Percentiles rank a stretch among this genome's conserved stretches.
These are phyloP conservation scores for Labeo calbasu DNA, from an alignment of 2,797 vertebrate species.

Conservation along the genomic window DNA sequence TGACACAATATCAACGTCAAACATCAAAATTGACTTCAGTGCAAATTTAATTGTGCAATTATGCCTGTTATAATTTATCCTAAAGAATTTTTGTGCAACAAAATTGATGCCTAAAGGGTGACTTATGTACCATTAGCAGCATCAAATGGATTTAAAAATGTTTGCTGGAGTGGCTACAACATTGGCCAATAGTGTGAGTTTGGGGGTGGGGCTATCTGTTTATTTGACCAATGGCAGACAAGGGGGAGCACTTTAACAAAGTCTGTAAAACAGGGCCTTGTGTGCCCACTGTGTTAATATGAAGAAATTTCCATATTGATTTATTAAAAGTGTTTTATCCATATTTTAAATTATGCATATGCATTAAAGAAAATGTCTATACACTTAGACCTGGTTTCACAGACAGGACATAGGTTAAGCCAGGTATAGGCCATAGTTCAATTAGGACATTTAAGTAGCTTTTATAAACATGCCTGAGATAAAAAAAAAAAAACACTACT, in stretches of 20 bases:
- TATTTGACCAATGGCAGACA: not conserved
- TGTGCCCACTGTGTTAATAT: not conserved
- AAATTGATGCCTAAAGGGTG: not conserved
- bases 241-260: not conserved
- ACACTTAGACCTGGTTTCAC: no score
- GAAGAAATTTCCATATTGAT: not conserved
- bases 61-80: not conserved
- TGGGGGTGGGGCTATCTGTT: not conserved
- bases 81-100: not conserved
- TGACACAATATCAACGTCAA: not conserved
- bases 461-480: no score
- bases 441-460: no score
- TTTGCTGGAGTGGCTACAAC: no score
- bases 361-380: not conserved
- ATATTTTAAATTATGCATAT: not conserved
- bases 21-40: no score
- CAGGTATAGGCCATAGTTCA: no score
- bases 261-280: not conserved
- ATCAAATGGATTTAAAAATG: not conserved
- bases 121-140: not conserved
- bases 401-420: no score
- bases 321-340: not conserved
- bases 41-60: not conserved
- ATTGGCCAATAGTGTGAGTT: no score
- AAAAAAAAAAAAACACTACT: no score